phyloP scores from a whole-genome alignment of 2,113 vertebrate species.

The Ia io region DNA sequence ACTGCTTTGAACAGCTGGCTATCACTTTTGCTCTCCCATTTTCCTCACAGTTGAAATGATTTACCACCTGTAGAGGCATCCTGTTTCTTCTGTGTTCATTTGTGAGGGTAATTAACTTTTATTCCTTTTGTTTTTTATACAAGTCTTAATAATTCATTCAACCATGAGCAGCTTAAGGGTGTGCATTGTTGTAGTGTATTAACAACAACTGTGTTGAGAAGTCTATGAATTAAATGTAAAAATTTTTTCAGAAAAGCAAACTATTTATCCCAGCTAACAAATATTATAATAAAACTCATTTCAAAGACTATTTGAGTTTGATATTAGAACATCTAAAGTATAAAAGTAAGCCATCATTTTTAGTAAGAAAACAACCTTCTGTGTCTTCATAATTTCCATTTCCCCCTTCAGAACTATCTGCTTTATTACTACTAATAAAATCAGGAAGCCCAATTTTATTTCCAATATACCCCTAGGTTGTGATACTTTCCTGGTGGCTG shows the following conservation, averaged over 20 bases:
- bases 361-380: background rate
- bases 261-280: background rate
- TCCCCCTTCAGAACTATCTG: background rate
- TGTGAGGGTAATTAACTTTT: slow-evolving; percentile 72
- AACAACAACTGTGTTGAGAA: background rate
- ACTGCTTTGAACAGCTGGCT: slow-evolving; percentile 70
- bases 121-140: slow-evolving; percentile 51
- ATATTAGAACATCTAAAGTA: background rate
- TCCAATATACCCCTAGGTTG: background rate
- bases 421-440: background rate
- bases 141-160: slow-evolving; percentile 57
- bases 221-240: background rate
- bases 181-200: slow-evolving; percentile 2
- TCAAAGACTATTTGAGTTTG: background rate
- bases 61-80: slow-evolving; percentile 78
- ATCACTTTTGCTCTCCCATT: slow-evolving; percentile 75
- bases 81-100: slow-evolving; percentile 76
- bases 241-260: slow-evolving; percentile 51
- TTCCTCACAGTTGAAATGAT: slow-evolving; percentile 78
- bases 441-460: background rate
- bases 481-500: background rate
- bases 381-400: background rate
- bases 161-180: slow-evolving; percentile 25
- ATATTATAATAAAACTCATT: background rate
- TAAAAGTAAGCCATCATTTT: background rate